Evolutionary conservation across 2,797 vertebrate species (phyloP).

Genomic region (Crenichthys baileyi): DNA sequence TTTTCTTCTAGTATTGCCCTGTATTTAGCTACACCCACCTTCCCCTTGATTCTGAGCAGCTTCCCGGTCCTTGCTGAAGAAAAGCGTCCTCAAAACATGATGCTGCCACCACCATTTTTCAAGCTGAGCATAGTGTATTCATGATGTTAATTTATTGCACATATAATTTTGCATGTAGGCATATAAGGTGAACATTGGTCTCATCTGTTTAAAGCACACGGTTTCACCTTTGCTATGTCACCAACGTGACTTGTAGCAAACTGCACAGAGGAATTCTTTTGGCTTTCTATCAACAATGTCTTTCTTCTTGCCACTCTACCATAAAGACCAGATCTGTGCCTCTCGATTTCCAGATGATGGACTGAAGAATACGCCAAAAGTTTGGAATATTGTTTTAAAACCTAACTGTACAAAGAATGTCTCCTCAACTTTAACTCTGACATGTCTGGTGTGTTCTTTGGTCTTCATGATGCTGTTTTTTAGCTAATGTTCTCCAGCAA

Average conservation of each 20-base stretch:
- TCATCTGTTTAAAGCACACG: too few species aligned
- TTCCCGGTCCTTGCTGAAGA: neutral
- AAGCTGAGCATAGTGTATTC: neutral
- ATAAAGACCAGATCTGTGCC: neutral
- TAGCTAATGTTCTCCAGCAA: neutral
- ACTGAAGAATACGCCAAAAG: neutral
- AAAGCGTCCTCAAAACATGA: neutral
- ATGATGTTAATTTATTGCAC: neutral
- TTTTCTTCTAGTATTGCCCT: neutral
- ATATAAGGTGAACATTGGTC: too few species aligned
- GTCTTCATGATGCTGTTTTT: neutral
- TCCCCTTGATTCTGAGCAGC: too few species aligned
- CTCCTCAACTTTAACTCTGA: neutral
- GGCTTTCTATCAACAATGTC: too few species aligned
- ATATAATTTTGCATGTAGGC: neutral
- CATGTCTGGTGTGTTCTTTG: neutral
- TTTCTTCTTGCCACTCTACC: too few species aligned
- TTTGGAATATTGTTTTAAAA: neutral
- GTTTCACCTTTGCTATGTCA: too few species aligned
- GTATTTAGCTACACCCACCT: neutral
- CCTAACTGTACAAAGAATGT: neutral
- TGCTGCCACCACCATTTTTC: neutral
- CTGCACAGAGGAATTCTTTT: neutral
- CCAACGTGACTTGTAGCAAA: neutral
- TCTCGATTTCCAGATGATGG: neutral